phyloP scores from a whole-genome alignment of 2,888 invertebrate genomes.

The Augiades crinisus region DNA sequence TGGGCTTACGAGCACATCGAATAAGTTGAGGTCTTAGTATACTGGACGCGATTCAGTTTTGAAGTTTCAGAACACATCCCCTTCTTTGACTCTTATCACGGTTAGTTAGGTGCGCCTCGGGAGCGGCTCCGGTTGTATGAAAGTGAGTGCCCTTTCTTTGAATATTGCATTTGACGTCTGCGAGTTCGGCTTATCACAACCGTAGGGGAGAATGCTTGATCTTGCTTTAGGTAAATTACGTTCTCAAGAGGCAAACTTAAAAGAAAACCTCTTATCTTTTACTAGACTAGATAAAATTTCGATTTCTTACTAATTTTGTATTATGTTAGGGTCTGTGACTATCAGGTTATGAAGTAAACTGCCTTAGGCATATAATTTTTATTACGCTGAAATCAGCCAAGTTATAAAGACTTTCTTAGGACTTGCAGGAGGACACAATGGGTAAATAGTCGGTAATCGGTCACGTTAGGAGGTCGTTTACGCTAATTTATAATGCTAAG shows the following conservation, averaged over 20 bases:
- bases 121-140: slow-evolving; percentile 51
- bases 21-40: slow-evolving; percentile 41
- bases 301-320: too few species aligned
- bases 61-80: slow-evolving; percentile 53
- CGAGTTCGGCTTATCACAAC: slow-evolving; percentile 54
- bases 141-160: slow-evolving; percentile 60
- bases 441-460: too few species aligned
- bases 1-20: slow-evolving; percentile 23
- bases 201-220: slow-evolving; percentile 37
- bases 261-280: slow-evolving; percentile 10
- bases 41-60: slow-evolving; percentile 55
- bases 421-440: too few species aligned
- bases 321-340: too few species aligned
- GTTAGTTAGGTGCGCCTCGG: slow-evolving; percentile 65
- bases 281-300: not conserved
- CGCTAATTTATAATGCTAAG: too few species aligned
- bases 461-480: too few species aligned
- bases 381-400: too few species aligned
- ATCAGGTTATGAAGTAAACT: too few species aligned
- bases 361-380: too few species aligned
- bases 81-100: slow-evolving; percentile 65
- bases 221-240: slow-evolving; percentile 46
- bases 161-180: slow-evolving; percentile 67
- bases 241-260: slow-evolving; percentile 28
- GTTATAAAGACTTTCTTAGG: too few species aligned